Evolutionary conservation across 1,140 invertebrate genomes (phyloP), one percentile per base, ranked within the genome.

Genomic region (Bombus terrestris): DNA sequence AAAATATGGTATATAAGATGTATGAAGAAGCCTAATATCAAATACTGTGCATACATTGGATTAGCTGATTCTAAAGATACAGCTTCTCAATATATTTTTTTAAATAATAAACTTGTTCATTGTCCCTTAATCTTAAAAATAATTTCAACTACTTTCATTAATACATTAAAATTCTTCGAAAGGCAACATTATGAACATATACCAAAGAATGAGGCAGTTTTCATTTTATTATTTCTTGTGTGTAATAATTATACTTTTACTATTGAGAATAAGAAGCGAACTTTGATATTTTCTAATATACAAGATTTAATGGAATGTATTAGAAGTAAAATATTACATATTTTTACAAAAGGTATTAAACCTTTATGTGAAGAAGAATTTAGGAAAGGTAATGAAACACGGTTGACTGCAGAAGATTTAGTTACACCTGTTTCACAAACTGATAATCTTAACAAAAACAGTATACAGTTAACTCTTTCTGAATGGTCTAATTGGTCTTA

Each of bases 401-500:
- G 1, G 15, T 3, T 69, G 12, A 37, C 2, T 15, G 0, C 1
- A 28, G 69, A 43, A 57, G 41, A 57, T 68, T 35, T 78, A 28
- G 12, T 22, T 62, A 71, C 77, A n/a, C 53, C 53, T 73, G 25
- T 6, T 39, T 35, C 37, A 12, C 74, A 37, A 80, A 37, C 28
- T 41, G 28, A 47, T 2, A 76, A 81, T 47, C 8, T 66, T 72
- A 39, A 41, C 6, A 64, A 81, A 39, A 59, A 66, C 9, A 37
- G 1, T 35, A 37, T 32, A 28, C n/a, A 39, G 18, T 53, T 59
- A 28, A 76, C 71, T 66, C 73, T 93, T 81, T 92, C 92, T 39
- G 85, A 93, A 32, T 94, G 93, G 93, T 93, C 93, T 9, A 83
- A 91, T n/a, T 92, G 92, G 91, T 88, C 77, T 32, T 77, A 86